A percentile compares a stretch with the other conserved stretches of the same genome.
These are phyloP conservation scores for Yponomeuta evonymella DNA, from an alignment of 2,888 invertebrate genomes.

Conservation along the genomic window DNA sequence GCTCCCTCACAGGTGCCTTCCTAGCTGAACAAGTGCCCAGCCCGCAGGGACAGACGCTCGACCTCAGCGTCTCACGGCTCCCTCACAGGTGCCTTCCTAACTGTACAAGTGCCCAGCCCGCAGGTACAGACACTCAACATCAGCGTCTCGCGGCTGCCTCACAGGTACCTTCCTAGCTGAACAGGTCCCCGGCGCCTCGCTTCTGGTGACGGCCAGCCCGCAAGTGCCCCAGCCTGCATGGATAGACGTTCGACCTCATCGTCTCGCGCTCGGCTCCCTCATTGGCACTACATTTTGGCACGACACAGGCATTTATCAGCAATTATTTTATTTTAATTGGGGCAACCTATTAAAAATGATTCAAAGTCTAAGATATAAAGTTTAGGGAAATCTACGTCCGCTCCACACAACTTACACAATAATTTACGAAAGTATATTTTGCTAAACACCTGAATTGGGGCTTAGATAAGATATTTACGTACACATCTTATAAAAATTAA, in stretches of 20 bases:
- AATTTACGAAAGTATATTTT: no score
- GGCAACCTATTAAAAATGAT: no score
- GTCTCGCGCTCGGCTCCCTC: no score
- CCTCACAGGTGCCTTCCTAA: conserved; percentile 82
- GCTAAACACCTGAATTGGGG: no score
- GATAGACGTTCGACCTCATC: conserved; percentile 86
- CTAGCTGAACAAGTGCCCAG: conserved; percentile 78
- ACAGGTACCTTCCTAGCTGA: conserved; percentile 77
- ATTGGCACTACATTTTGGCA: no score
- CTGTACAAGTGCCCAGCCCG: conserved; percentile 83
- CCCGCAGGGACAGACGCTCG: conserved; percentile 92
- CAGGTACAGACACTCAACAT: conserved; percentile 93
- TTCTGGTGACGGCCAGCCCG: conserved; percentile 87
- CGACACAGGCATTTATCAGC: no score
- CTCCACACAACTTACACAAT: no score
- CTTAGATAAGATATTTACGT: no score
- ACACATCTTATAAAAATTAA: no score
- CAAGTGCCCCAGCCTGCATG: conserved; percentile 95
- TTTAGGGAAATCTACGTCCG: no score
- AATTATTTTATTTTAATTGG: no score
- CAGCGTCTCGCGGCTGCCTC: conserved; percentile 90
- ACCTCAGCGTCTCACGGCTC: conserved; percentile 91
- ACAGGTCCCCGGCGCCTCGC: conserved; percentile 89
- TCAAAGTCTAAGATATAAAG: no score
- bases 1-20: conserved; percentile 86